Base-by-base conservation (phyloP, 2,113 vertebrate genomes). In the Corydoras maculifer region DNA sequence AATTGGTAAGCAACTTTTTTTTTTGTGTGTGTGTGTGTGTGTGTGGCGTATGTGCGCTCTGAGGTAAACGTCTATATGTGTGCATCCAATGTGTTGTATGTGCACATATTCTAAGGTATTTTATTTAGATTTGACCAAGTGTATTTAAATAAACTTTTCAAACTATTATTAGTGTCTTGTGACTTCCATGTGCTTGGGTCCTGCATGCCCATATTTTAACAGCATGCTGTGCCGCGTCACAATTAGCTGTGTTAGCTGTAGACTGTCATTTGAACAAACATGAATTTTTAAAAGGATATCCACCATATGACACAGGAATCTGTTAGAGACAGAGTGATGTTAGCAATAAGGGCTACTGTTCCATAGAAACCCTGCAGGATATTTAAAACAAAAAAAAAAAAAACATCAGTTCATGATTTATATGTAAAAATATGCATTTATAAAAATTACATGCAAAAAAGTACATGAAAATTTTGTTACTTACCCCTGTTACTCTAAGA, bases 301-400 rank as follows among this genome's bases (percentile, higher is more conserved):
- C 90, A 93, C 91, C 91, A 94, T 59, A 92, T 81, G 88, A 81
- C 78, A 82, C 87, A 83, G 83, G 91, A 91, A 78, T 94, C 92
- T 80, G 90, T 74, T 18, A 97, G 80, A 77, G 96, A 96, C 68
- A 98, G 93, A 82, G 86, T 89, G 82, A 98, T 88, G 84, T 90
- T 94, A 80, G 92, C 90, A 82, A 94, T 83, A 72, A 94, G 80
- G 80, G 91, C 91, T 74, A 94, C 87, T n/a, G 87, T 85, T 69
- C 91, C 91, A 69, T 92, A 90, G 88, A 95, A 93, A 87, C 91
- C 25, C 77, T 69, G 72, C 14, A 73, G 55, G 78, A 75, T n/a
- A 80, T 65, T 51, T 25, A 59, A 9, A 32, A 30, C 18, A 9
- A 51, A 70, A 3, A 35, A 2, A 68, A 13, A 64, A 8, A 2